Conservation (phyloP, 2,888 invertebrate genomes). For the Drosophila aldrichi region DNA sequence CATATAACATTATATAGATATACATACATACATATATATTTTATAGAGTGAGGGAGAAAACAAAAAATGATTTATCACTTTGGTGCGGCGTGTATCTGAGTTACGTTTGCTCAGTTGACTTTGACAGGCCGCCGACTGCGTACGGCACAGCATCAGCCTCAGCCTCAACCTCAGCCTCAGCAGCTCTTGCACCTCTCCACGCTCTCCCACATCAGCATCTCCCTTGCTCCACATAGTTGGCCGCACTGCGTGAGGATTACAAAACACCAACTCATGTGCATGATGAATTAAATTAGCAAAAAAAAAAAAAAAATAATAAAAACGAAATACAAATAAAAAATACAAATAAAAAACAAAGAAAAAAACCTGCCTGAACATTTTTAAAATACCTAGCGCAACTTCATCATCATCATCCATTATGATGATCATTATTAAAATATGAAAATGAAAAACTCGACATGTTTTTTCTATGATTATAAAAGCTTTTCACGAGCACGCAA, state of each 20-base stretch:
- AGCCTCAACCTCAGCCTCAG: not conserved
- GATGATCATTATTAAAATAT: not conserved
- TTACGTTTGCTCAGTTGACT: slow-evolving; percentile 70
- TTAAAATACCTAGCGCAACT: slow-evolving; percentile 6
- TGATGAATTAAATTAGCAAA: slow-evolving; percentile 77
- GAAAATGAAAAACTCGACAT: not conserved
- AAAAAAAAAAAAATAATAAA: too few relatives aligned
- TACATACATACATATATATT: not conserved
- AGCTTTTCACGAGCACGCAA: not conserved
- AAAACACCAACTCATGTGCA: slow-evolving; percentile 78
- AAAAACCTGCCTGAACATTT: slow-evolving; percentile 20
- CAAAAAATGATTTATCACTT: slow-evolving; percentile 76
- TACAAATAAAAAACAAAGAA: slow-evolving; percentile 5
- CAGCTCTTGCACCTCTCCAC: slow-evolving; percentile 2
- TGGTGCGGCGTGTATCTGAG: slow-evolving; percentile 45
- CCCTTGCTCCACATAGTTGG: slow-evolving; percentile 1
- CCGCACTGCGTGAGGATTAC: slow-evolving; percentile 61
- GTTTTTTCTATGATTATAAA: slow-evolving; percentile 8
- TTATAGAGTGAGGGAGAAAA: slow-evolving; percentile 28
- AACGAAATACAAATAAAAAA: not conserved
- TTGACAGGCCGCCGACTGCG: slow-evolving; percentile 67
- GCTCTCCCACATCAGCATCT: not conserved
- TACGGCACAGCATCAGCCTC: slow-evolving; percentile 1
- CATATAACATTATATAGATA: slow-evolving; percentile 4
- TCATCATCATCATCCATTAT: not conserved